A percentile compares a stretch with the other conserved stretches of the same genome.
Conservation (phyloP, 1,140 invertebrate genomes). For the Hylyphantes graminicola region DNA sequence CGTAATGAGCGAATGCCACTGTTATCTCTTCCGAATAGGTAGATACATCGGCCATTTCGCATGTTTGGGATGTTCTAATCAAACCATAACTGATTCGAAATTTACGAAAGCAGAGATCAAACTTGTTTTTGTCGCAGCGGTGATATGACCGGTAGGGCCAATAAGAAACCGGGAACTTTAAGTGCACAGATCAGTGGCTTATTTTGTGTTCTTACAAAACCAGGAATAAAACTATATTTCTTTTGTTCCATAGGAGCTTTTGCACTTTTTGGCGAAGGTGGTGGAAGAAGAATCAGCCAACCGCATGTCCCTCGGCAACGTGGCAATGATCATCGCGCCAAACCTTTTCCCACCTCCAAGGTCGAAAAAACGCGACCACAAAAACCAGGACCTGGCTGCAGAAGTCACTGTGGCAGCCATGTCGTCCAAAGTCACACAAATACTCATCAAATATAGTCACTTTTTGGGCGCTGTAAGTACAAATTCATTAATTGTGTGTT, state of each 20-base stretch:
- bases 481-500: no score
- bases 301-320: constrained; percentile 91
- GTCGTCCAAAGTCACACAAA: constrained; percentile 83
- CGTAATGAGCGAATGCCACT: no score
- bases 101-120: no score
- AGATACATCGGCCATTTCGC: no score
- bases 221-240: background rate
- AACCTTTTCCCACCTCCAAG: constrained; percentile 83
- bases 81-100: no score
- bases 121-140: no score
- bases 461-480: constrained; percentile 79
- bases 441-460: constrained; percentile 78
- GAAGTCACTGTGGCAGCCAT: constrained; percentile 85
- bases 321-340: constrained; percentile 92
- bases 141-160: no score
- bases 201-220: no score
- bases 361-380: constrained; percentile 60
- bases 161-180: no score
- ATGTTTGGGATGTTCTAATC: no score
- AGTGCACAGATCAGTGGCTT: no score
- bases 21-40: no score
- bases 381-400: constrained; percentile 64
- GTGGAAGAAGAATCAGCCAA: constrained; percentile 79
- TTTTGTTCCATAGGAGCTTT: constrained; percentile 72
- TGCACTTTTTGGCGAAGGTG: constrained; percentile 81